Conservation (phyloP, 2,113 vertebrate species). For the Mustela lutreola region DNA sequence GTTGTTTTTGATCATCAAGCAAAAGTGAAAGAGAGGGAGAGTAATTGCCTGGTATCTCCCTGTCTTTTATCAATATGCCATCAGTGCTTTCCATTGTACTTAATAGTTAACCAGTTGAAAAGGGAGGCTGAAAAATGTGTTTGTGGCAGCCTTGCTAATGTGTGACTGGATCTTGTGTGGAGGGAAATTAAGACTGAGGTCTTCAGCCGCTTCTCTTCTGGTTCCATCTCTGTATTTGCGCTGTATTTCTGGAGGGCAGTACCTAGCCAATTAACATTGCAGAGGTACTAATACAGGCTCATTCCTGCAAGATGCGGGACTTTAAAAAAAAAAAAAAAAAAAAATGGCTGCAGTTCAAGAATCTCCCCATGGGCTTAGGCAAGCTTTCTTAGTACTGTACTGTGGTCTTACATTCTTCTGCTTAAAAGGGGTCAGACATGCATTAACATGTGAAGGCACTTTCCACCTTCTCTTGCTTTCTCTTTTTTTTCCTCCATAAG, state of each 20-base stretch:
- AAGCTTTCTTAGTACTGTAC: neutral
- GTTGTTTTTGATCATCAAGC: neutral
- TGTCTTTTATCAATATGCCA: neutral
- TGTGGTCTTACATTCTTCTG: neutral
- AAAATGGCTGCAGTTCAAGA: neutral
- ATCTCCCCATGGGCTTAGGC: neutral
- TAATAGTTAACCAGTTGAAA: neutral
- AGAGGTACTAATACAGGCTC: neutral
- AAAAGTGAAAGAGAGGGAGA: neutral
- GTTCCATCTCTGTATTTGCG: neutral
- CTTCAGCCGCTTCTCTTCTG: neutral
- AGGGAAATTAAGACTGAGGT: neutral
- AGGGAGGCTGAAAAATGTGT: neutral
- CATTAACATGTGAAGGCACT: neutral
- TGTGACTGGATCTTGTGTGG: neutral
- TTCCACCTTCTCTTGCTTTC: neutral
- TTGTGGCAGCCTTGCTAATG: neutral
- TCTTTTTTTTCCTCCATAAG: neutral
- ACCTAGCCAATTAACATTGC: neutral
- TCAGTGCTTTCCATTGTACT: neutral
- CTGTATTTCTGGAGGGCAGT: neutral
- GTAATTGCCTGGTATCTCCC: neutral
- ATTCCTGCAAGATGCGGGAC: neutral
- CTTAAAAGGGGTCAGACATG: neutral
- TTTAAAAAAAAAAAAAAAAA: neutral